phyloP scores from a whole-genome alignment of 2,113 vertebrate species.

The Triplophysa rosa region DNA sequence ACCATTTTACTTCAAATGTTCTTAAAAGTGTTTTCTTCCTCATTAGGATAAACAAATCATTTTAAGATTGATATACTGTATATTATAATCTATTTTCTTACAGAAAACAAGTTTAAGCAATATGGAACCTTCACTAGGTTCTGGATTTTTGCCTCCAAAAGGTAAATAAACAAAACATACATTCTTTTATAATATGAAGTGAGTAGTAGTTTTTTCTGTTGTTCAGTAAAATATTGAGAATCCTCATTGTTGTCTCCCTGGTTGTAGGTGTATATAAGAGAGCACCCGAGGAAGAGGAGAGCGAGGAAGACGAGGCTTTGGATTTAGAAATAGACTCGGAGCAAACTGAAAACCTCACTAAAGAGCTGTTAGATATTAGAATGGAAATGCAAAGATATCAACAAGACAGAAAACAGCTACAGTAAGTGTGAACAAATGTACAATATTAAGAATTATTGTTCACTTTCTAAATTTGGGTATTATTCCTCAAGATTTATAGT shows the following conservation, averaged over 20 bases:
- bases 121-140: slow-evolving; percentile 20
- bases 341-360: slow-evolving; percentile 66
- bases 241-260: background rate
- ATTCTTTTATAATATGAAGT: background rate
- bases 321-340: background rate
- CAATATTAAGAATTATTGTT: background rate
- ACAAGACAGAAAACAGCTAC: slow-evolving; percentile 79
- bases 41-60: too few species aligned
- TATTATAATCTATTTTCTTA: background rate
- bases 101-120: slow-evolving; percentile 30
- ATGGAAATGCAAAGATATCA: slow-evolving; percentile 81
- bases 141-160: background rate
- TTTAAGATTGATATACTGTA: background rate
- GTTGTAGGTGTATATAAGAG: slow-evolving; percentile 33
- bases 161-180: slow-evolving; percentile 29
- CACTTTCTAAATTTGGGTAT: background rate
- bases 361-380: slow-evolving; percentile 80
- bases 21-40: background rate
- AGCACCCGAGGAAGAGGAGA: slow-evolving; percentile 31
- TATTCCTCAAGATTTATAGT: background rate
- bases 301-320: slow-evolving; percentile 23
- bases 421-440: slow-evolving; percentile 62
- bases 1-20: too few species aligned
- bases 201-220: background rate
- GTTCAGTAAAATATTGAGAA: background rate